A percentile compares a stretch with the other conserved stretches of the same genome.
These are phyloP conservation scores for Eupsittula cactorum DNA, from an alignment of 2,113 vertebrate genomes.

Conservation along the genomic window DNA sequence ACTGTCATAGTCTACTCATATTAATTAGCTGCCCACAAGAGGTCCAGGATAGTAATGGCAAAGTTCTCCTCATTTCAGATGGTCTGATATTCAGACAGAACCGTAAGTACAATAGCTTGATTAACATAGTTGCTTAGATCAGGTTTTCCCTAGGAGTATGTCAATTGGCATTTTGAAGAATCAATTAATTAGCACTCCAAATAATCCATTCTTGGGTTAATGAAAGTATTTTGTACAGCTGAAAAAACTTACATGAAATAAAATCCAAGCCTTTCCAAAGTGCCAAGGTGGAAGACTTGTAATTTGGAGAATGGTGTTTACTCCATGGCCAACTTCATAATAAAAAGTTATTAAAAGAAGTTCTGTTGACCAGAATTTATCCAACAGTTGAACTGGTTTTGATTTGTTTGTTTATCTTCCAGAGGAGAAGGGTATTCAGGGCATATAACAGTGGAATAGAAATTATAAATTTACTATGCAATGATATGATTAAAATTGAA, in stretches of 20 bases:
- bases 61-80: slow-evolving; percentile 82
- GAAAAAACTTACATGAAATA: slow-evolving; percentile 75
- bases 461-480: slow-evolving; percentile 31
- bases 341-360: slow-evolving; percentile 21
- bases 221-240: slow-evolving; percentile 83
- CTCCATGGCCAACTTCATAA: not conserved
- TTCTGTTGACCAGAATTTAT: not conserved
- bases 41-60: slow-evolving; percentile 77
- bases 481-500: slow-evolving; percentile 17
- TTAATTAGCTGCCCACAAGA: slow-evolving; percentile 85
- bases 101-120: slow-evolving; percentile 79
- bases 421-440: not conserved
- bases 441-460: not conserved
- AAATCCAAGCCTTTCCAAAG: slow-evolving; percentile 69
- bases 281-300: slow-evolving; percentile 42
- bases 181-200: slow-evolving; percentile 87
- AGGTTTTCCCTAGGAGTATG: slow-evolving; percentile 79
- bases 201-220: slow-evolving; percentile 83
- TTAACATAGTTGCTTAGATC: slow-evolving; percentile 83
- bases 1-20: slow-evolving; percentile 83
- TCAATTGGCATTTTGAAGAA: slow-evolving; percentile 84
- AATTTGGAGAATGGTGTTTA: not conserved
- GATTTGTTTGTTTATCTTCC: slow-evolving; percentile 7
- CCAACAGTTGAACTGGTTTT: not conserved
- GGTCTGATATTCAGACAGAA: slow-evolving; percentile 79